phyloP scores from a whole-genome alignment of 2,888 invertebrate species.

The Chymomyza procnemis region DNA sequence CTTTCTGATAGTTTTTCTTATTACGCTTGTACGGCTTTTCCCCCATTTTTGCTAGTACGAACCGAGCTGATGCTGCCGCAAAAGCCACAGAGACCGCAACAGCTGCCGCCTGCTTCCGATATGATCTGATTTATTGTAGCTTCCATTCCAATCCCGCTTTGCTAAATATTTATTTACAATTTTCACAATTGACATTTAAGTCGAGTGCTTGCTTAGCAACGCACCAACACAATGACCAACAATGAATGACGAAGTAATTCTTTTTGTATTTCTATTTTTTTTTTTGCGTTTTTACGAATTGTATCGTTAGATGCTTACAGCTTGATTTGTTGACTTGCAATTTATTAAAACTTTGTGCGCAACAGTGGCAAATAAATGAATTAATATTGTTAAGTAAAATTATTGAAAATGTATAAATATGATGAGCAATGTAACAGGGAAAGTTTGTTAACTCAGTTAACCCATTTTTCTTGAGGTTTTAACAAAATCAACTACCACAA shows the following conservation, averaged over 20 bases:
- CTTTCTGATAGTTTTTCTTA: conserved; percentile 29
- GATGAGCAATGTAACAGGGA: neutral
- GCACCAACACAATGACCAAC: neutral
- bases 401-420: too few relatives aligned
- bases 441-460: neutral
- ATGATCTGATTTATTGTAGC: conserved; percentile 71
- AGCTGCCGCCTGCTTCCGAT: conserved; percentile 42
- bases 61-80: conserved; percentile 14
- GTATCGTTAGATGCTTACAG: neutral
- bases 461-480: too few relatives aligned
- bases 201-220: neutral
- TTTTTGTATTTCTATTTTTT: neutral
- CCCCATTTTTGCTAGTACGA: neutral
- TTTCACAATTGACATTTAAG: conserved; percentile 69
- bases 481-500: too few relatives aligned
- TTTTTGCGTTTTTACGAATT: neutral
- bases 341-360: neutral
- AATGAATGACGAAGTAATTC: neutral
- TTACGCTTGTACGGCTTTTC: conserved; percentile 64
- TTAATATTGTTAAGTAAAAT: neutral
- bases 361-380: neutral
- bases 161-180: conserved; percentile 75
- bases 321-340: conserved; percentile 3
- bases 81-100: conserved; percentile 17
- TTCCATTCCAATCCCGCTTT: conserved; percentile 52